Percentiles rank a stretch among this genome's conserved stretches.
Evolutionary conservation across 2,113 vertebrate genomes (phyloP).

Genomic region (Oxygymnocypris stewartii): DNA sequence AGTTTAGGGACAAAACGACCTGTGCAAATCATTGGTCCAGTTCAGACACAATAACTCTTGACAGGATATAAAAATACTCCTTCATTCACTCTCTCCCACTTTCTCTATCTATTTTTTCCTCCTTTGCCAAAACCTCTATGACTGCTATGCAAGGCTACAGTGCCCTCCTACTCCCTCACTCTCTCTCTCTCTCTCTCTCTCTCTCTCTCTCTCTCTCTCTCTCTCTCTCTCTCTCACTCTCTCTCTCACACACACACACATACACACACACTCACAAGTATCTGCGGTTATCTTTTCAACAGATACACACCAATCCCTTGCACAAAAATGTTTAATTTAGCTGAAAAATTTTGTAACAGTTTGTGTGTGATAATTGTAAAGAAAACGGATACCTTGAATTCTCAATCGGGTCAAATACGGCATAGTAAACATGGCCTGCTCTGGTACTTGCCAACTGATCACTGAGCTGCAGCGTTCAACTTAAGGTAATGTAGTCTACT

Average conservation of each 20-base stretch:
- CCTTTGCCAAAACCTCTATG: conserved; percentile 30
- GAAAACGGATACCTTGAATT: not conserved
- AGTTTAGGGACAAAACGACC: not conserved
- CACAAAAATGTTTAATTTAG: not conserved
- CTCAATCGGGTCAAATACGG: not conserved
- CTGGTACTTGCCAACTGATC: not conserved
- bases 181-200: too few relatives aligned
- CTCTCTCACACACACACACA: not conserved
- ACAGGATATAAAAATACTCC: conserved; percentile 25
- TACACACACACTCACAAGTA: conserved; percentile 14
- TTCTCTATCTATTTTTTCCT: conserved; percentile 22
- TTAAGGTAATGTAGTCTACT: not conserved
- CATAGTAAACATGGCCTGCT: not conserved
- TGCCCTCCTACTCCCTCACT: not conserved
- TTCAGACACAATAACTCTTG: conserved; percentile 41
- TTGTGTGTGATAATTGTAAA: not conserved
- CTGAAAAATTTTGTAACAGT: not conserved
- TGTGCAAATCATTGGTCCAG: not conserved
- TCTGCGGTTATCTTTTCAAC: not conserved
- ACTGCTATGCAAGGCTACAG: conserved; percentile 35
- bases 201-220: not conserved
- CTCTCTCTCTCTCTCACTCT: not conserved
- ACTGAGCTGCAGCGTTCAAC: not conserved
- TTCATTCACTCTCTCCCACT: conserved; percentile 32
- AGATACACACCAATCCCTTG: not conserved